Percentiles rank a stretch among this genome's conserved stretches.
Conservation (phyloP, 2,113 vertebrate genomes). For the Rutilus rutilus region DNA sequence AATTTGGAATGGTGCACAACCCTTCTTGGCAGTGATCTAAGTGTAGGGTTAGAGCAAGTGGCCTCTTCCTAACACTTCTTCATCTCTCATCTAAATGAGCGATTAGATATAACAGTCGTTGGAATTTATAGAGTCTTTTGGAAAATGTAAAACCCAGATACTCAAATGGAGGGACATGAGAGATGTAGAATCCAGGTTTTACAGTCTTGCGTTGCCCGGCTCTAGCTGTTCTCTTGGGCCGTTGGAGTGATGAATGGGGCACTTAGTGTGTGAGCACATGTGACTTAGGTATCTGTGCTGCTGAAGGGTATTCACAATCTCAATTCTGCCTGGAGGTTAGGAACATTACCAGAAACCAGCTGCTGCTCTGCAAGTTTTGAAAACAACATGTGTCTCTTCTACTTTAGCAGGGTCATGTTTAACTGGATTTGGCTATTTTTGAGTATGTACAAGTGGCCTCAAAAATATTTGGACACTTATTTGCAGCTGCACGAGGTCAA, state of each 20-base stretch:
- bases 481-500: background rate
- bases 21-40: background rate
- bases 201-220: background rate
- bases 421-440: background rate
- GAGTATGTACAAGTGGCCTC: background rate
- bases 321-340: slow-evolving; percentile 32
- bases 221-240: background rate
- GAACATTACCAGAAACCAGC: slow-evolving; percentile 39
- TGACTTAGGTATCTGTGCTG: slow-evolving; percentile 31
- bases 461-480: background rate
- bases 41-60: background rate
- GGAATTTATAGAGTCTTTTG: background rate
- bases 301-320: slow-evolving; percentile 31
- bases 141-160: slow-evolving; percentile 9
- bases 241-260: slow-evolving; percentile 32
- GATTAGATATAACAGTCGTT: background rate
- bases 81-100: background rate
- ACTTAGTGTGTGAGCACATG: slow-evolving; percentile 28
- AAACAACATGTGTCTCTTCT: slow-evolving; percentile 7
- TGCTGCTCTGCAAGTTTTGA: slow-evolving; percentile 27
- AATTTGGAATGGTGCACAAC: background rate
- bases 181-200: slow-evolving; percentile 20
- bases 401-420: slow-evolving; percentile 3
- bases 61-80: background rate
- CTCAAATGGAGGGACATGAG: background rate